These are phyloP conservation scores for Phoenoteleia sp. DNA, from an alignment of 2,888 invertebrate species.

Conservation along the genomic window DNA sequence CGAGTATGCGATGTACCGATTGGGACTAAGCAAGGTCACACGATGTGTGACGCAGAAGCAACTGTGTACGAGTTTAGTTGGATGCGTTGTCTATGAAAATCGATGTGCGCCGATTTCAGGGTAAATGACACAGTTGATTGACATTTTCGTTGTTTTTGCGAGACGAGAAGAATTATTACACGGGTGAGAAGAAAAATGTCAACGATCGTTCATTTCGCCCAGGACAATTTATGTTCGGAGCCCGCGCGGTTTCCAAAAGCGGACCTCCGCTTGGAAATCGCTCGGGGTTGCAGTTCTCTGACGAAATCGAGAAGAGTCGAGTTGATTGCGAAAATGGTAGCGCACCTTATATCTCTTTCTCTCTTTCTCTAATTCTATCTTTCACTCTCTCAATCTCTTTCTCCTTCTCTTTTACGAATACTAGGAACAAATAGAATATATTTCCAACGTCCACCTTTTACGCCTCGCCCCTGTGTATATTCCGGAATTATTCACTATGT, in stretches of 20 bases:
- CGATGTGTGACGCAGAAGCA: not conserved
- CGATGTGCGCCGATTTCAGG: too few species aligned
- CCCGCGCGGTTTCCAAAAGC: too few species aligned
- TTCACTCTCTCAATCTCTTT: constrained; percentile 60
- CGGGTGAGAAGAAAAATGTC: not conserved
- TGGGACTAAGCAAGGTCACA: too few species aligned
- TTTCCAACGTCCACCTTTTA: constrained; percentile 70
- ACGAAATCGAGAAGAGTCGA: constrained; percentile 33
- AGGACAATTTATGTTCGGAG: too few species aligned
- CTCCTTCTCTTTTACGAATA: constrained; percentile 69
- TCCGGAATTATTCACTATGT: constrained; percentile 63
- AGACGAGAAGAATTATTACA: not conserved
- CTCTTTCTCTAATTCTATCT: constrained; percentile 53
- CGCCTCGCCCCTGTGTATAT: constrained; percentile 71
- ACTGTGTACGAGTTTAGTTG: too few species aligned
- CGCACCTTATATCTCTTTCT: constrained; percentile 62
- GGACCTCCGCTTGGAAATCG: not conserved
- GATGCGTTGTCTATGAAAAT: too few species aligned
- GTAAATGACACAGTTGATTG: too few species aligned
- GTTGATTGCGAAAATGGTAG: constrained; percentile 55
- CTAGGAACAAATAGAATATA: constrained; percentile 67
- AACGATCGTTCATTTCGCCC: too few species aligned
- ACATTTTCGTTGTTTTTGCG: not conserved
- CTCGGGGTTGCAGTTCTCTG: constrained; percentile 8
- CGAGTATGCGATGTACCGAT: not conserved